Evolutionary conservation across 2,888 invertebrate genomes (phyloP).

Genomic region (Polyommatus iphigenia): DNA sequence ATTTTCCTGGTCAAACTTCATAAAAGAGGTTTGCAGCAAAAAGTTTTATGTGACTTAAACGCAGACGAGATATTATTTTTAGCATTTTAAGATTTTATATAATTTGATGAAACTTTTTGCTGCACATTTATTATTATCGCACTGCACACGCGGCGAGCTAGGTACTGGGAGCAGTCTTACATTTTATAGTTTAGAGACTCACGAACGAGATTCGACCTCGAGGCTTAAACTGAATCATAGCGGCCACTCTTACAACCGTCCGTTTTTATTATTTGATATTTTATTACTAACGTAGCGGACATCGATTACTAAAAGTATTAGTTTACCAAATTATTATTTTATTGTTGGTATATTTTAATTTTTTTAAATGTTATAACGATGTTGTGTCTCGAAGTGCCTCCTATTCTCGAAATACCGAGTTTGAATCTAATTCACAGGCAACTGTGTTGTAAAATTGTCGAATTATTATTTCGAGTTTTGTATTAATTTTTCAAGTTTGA

Average conservation of each 20-base stretch:
- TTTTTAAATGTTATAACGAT: background rate
- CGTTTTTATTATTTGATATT: slow-evolving; percentile 39
- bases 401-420: slow-evolving; percentile 45
- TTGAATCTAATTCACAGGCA: slow-evolving; percentile 49
- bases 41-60: background rate
- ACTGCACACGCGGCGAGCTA: slow-evolving; percentile 28
- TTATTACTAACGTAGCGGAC: slow-evolving; percentile 55
- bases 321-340: slow-evolving; percentile 73
- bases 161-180: slow-evolving; percentile 30
- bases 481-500: background rate
- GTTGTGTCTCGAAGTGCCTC: slow-evolving; percentile 32
- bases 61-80: background rate
- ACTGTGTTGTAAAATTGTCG: slow-evolving; percentile 48
- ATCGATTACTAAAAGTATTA: slow-evolving; percentile 68
- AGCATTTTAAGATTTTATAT: background rate
- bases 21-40: background rate
- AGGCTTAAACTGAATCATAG: slow-evolving; percentile 25
- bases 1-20: slow-evolving; percentile 10
- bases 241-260: slow-evolving; percentile 38
- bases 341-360: slow-evolving; percentile 46
- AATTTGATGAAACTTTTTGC: slow-evolving; percentile 21
- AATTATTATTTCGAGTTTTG: slow-evolving; percentile 29
- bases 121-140: background rate
- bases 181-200: slow-evolving; percentile 18
- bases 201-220: slow-evolving; percentile 28